A percentile compares a stretch with the other conserved stretches of the same genome.
phyloP scores from a whole-genome alignment of 1,140 invertebrate genomes.

The Laodelphax striatellus region DNA sequence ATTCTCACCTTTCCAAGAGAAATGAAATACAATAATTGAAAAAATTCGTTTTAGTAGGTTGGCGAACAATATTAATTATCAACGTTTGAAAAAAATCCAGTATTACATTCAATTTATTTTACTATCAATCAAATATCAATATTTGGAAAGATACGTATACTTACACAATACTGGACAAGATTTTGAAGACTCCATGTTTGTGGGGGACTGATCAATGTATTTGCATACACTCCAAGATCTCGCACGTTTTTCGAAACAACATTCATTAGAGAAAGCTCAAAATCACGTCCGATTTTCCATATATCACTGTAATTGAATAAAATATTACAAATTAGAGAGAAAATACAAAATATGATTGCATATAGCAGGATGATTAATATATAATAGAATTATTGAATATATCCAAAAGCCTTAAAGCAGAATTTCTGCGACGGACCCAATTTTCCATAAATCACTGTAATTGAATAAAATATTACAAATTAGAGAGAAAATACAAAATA shows the following conservation, averaged over 20 bases:
- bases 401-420: no score
- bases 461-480: conserved; percentile 7
- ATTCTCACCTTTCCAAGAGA: no score
- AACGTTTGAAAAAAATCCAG: no score
- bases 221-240: conserved; percentile 43
- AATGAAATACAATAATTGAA: no score
- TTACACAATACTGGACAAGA: conserved; percentile 42
- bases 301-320: conserved; percentile 37
- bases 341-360: no score
- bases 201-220: conserved; percentile 36
- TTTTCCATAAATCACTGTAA: conserved; percentile 46
- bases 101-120: no score
- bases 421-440: no score
- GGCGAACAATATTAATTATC: no score
- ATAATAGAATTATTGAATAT: no score
- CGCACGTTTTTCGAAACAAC: conserved; percentile 45
- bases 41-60: no score
- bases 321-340: conserved; percentile 1
- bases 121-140: no score
- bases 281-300: conserved; percentile 48
- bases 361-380: no score
- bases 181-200: conserved; percentile 48
- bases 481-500: background rate
- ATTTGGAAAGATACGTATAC: conserved; percentile 21
- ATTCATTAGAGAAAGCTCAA: conserved; percentile 36